Percentiles rank a stretch among this genome's conserved stretches.
Conservation (phyloP, 2,113 vertebrate genomes). For the Coracopsis vasa region DNA sequence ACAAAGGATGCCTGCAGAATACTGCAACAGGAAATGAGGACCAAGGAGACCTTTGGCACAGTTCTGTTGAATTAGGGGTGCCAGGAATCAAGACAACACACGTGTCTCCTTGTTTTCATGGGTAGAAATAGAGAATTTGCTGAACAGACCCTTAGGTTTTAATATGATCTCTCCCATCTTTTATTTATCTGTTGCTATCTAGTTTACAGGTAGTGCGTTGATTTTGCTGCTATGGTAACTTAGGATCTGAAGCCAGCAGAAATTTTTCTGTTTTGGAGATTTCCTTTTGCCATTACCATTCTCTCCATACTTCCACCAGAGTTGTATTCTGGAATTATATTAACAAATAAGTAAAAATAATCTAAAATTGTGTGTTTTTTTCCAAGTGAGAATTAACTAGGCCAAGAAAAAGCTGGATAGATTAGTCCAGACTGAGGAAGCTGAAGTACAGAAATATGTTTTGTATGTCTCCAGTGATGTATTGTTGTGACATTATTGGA, state of each 20-base stretch:
- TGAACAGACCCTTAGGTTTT: background rate
- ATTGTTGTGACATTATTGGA: background rate
- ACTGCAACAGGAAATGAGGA: constrained; percentile 1
- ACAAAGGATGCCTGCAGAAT: constrained; percentile 30
- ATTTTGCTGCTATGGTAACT: constrained; percentile 29
- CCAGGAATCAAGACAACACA: background rate
- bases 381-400: background rate
- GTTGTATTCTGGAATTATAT: background rate
- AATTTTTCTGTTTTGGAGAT: background rate
- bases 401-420: background rate
- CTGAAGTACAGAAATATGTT: background rate
- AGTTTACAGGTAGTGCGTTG: background rate
- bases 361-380: background rate
- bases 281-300: background rate
- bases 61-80: background rate
- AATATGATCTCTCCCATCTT: background rate
- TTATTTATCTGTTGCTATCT: constrained; percentile 5
- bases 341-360: background rate
- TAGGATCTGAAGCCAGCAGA: background rate
- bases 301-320: background rate
- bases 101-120: background rate
- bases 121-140: background rate
- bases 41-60: background rate
- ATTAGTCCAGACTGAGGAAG: background rate
- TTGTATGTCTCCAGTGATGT: background rate